phyloP scores from a whole-genome alignment of 2,797 vertebrate genomes.

The Phylloscopus collybita region DNA sequence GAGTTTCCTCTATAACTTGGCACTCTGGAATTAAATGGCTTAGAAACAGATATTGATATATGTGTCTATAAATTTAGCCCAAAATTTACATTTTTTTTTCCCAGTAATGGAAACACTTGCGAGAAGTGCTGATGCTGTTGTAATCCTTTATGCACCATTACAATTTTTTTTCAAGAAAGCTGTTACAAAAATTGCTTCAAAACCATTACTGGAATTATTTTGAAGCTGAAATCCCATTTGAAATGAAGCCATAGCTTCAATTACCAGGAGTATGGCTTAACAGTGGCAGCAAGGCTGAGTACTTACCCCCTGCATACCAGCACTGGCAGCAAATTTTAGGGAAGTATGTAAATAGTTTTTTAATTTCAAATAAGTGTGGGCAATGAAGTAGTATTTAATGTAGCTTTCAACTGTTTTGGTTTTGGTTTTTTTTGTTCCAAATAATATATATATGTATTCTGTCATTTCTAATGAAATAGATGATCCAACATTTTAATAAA shows the following conservation, averaged over 20 bases:
- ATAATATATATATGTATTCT: not conserved
- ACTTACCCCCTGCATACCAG: not conserved
- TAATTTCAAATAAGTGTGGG: not conserved
- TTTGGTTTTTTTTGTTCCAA: not conserved
- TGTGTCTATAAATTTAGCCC: not conserved
- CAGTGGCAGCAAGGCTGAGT: not conserved
- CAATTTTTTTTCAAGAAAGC: not conserved
- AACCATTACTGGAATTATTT: not conserved
- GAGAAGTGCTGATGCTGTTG: not conserved
- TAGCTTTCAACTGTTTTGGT: not conserved
- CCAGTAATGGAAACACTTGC: not conserved
- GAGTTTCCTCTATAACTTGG: not conserved
- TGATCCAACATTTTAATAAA: not conserved
- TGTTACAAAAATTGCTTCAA: constrained; percentile 3
- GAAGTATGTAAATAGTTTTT: not conserved
- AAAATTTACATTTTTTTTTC: not conserved
- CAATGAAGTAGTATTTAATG: not conserved
- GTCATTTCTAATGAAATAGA: not conserved
- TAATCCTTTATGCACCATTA: not conserved
- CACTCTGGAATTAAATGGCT: not conserved
- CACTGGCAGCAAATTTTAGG: not conserved
- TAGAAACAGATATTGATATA: not conserved
- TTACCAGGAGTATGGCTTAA: not conserved
- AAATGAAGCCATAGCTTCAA: not conserved
- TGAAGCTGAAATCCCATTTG: not conserved